Percentiles rank a stretch among this genome's conserved stretches.
Conservation (phyloP, 2,888 invertebrate genomes). For the Epirrhoe tristata region DNA sequence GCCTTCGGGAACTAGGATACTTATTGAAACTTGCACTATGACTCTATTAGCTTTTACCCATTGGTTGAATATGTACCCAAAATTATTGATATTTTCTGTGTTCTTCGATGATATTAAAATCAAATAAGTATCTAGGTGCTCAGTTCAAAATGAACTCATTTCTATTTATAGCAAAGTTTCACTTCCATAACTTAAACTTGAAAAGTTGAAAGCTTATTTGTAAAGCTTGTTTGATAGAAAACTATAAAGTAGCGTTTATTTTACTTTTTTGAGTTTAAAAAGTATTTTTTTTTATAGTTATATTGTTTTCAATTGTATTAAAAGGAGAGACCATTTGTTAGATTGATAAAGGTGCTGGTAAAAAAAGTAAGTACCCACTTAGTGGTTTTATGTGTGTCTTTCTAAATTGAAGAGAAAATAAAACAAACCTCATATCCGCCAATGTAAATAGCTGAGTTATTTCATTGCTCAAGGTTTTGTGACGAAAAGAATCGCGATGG, state of each 20-base stretch:
- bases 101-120: no score
- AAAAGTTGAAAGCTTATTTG: neutral
- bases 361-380: conserved; percentile 32
- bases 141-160: no score
- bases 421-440: conserved; percentile 44
- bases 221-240: neutral
- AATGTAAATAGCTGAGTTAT: conserved; percentile 52
- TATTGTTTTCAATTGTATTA: neutral
- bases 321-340: neutral
- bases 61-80: neutral
- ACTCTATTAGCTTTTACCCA: no score
- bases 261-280: neutral
- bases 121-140: no score
- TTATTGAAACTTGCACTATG: conserved; percentile 7
- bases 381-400: conserved; percentile 36
- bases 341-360: neutral
- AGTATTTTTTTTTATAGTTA: neutral
- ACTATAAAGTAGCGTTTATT: neutral
- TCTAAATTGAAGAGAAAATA: conserved; percentile 41
- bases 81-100: no score
- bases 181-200: neutral
- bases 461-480: conserved; percentile 56
- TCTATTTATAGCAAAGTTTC: neutral
- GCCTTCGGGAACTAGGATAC: conserved; percentile 8
- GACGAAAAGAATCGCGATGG: conserved; percentile 51